Evolutionary conservation across 1,140 invertebrate genomes (phyloP), one percentile per base, ranked within the genome.

Genomic region (Heliothis virescens): DNA sequence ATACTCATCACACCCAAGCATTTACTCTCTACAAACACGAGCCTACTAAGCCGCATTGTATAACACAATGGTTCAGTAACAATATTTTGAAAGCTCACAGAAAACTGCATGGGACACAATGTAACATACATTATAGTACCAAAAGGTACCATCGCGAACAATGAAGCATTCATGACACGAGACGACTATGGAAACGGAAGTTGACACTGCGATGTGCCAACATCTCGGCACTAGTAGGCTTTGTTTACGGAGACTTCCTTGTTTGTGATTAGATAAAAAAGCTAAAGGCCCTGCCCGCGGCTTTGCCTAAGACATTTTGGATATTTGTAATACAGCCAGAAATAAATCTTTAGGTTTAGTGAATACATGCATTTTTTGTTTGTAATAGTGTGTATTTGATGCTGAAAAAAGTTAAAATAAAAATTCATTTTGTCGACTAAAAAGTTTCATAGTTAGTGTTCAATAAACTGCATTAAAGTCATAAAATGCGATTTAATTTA

Each of bases 201-300:
- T 92, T 91, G 86, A 89, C 89, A 89, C 85, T 88, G 67, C 75
- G 79, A 79, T 84, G 83, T 83, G 76, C 83, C 79, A 86, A 89
- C 83, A 84, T 75, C 81, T 79, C 55, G 79, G 79, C 88, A 88
- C 89, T 84, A 82, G 72, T 79, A 82, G 65, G 82, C 86, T 86
- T 91, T 91, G 89, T 93, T 88, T 90, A 86, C 75, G 80, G 76
- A 79, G 65, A 88, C 87, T 91, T 91, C 87, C 88, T 87, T 84
- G 65, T 87, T 52, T 60, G 78, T 57, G 74, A 57, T 71, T 60
- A 59, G 67, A 71, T 71, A 62, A 72, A 71, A 71, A 48, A 47
- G 4, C 9, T 57, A 41, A 21, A 53, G 29, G 62, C 57, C n/a
- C 48, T 75, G 57, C 47, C 16, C 13, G 12, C 47, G 21, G 69